Base-by-base conservation (phyloP, 1,140 invertebrate genomes). In the Brachionus rubens region DNA sequence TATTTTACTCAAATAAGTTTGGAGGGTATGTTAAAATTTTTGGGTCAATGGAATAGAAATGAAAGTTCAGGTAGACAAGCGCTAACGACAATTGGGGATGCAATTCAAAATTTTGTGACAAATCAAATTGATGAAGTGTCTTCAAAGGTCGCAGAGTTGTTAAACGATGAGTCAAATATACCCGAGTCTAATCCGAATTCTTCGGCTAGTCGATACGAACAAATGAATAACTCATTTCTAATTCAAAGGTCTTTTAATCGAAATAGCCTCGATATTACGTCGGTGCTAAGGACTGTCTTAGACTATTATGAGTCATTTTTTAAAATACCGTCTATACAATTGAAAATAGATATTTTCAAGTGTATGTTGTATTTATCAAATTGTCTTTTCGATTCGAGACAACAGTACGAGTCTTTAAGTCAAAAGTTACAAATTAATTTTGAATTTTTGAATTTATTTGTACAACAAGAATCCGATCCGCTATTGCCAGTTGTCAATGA, bases 291-390 rank as follows among this genome's bases (percentile, higher is more conserved):
- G 14, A 72, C 43, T 24, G 47, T 72, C 9, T 24, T 72, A 3
- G 24, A 52, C 28, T 72, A 72, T 72, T 72, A 72, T 14, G 68
- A 72, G 41, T 72, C 46, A 21, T 72, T 72, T 19, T 72, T 50
- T 30, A 36, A 54, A 54, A 33, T 50, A 36, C 68, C 68, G 12
- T 21, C 21, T 54, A 33, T 72, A 33, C 68, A 72, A 50, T 24
- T 72, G 0, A 72, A 72, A 54, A 40, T 50, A n/a, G 50, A 48
- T 26, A 72, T 72, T 16, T 40, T 72, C 28, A 72, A 72, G 26
- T 72, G 46, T 30, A 72, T 72, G 28, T 14, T 54, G 1, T 72
- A 72, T 72, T 21, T 72, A n/a, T 48, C 68, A 33, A 72, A 72
- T 41, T 72, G 68, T 54, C 33, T 72, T 16, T 72, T 72, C 50